Evolutionary conservation across 1,140 invertebrate species (phyloP).

Genomic region (Drosophila simulans): DNA sequence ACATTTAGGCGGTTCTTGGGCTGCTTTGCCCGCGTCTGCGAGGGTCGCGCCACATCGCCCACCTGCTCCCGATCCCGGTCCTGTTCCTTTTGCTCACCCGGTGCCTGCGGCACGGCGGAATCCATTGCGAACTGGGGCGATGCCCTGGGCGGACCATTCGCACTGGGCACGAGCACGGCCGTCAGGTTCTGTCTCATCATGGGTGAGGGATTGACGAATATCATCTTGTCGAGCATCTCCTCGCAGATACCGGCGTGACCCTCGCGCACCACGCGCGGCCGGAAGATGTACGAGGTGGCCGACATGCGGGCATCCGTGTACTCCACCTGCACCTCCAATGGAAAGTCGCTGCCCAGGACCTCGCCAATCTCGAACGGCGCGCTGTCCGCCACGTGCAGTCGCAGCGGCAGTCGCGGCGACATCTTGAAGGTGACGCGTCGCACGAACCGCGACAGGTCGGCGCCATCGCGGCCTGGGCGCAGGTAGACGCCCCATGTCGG

Average conservation of each 20-base stretch:
- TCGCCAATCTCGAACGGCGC: slow-evolving; percentile 70
- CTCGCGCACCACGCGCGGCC: slow-evolving; percentile 48
- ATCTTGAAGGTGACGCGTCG: slow-evolving; percentile 60
- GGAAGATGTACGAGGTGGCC: slow-evolving; percentile 56
- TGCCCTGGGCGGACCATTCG: not conserved
- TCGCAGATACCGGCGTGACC: slow-evolving; percentile 43
- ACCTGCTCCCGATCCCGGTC: slow-evolving; percentile 6
- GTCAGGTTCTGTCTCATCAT: slow-evolving; percentile 29
- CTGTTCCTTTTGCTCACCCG: not conserved
- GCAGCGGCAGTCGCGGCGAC: slow-evolving; percentile 62
- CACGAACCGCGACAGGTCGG: slow-evolving; percentile 47
- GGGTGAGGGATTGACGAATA: slow-evolving; percentile 62
- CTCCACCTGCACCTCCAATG: slow-evolving; percentile 62
- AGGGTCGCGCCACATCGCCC: slow-evolving; percentile 8
- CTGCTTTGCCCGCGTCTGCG: not conserved
- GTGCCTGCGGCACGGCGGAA: not conserved
- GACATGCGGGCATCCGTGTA: slow-evolving; percentile 54
- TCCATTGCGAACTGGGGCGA: not conserved
- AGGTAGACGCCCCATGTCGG: slow-evolving; percentile 69
- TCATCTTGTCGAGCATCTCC: slow-evolving; percentile 62
- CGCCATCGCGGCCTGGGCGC: slow-evolving; percentile 19
- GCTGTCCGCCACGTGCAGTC: slow-evolving; percentile 60
- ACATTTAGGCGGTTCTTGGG: slow-evolving; percentile 8
- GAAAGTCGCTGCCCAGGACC: slow-evolving; percentile 61
- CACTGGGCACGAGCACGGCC: not conserved